Evolutionary conservation across 2,888 invertebrate genomes (phyloP).

Genomic region (Isotomurus palustris): DNA sequence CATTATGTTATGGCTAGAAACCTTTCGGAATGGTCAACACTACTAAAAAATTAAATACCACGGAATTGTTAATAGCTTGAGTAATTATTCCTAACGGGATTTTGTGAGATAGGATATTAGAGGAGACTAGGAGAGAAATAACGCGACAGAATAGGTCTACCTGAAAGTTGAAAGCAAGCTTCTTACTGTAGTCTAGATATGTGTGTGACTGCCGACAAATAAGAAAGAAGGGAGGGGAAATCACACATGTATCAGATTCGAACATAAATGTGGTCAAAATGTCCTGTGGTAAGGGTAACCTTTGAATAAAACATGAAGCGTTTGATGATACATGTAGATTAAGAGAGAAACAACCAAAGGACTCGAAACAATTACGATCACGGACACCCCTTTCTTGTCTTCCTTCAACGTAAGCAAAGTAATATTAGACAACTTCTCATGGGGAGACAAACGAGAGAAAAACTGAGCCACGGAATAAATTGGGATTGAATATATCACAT

Average conservation of each 20-base stretch:
- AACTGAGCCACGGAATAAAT: conserved; percentile 28
- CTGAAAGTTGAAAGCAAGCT: no score
- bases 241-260: conserved; percentile 18
- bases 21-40: no score
- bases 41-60: no score
- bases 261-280: conserved; percentile 32
- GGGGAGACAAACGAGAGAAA: background rate
- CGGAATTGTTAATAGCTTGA: no score
- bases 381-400: conserved; percentile 6
- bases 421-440: no score
- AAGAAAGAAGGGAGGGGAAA: no score
- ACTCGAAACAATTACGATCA: conserved; percentile 35
- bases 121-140: no score
- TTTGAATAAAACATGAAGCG: conserved; percentile 35
- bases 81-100: no score
- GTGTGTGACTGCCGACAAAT: background rate
- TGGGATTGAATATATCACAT: conserved; percentile 32
- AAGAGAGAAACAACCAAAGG: conserved; percentile 38
- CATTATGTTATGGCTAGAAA: no score
- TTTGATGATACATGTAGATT: conserved; percentile 41
- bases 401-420: background rate
- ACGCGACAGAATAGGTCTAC: no score
- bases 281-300: conserved; percentile 25
- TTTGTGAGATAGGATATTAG: no score
- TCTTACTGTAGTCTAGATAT: conserved; percentile 10